A percentile compares a stretch with the other conserved stretches of the same genome.
Evolutionary conservation across 2,888 invertebrate species (phyloP).

Genomic region (Noctua janthina): DNA sequence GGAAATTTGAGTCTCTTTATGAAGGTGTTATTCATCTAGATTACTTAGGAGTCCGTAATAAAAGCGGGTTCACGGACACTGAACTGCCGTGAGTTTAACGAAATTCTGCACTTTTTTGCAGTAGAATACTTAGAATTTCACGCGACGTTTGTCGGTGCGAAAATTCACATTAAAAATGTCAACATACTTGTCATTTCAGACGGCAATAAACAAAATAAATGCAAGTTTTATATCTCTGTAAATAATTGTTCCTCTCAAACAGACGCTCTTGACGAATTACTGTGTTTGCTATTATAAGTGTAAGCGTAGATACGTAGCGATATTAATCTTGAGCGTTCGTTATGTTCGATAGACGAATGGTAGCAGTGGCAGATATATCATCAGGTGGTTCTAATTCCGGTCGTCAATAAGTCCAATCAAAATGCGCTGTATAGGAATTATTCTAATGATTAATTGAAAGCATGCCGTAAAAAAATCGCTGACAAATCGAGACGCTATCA

Average conservation of each 20-base stretch:
- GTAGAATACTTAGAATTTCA: slow-evolving; percentile 81
- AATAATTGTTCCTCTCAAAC: slow-evolving; percentile 78
- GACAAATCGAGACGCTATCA: slow-evolving; percentile 84
- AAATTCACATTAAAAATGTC: slow-evolving; percentile 84
- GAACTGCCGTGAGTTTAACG: slow-evolving; percentile 77
- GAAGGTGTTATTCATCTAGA: slow-evolving; percentile 87
- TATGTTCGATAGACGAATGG: slow-evolving; percentile 65
- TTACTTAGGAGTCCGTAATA: slow-evolving; percentile 82
- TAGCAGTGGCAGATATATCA: slow-evolving; percentile 72
- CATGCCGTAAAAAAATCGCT: slow-evolving; percentile 80
- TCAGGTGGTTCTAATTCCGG: slow-evolving; percentile 73
- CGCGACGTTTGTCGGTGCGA: slow-evolving; percentile 79
- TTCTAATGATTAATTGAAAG: slow-evolving; percentile 84
- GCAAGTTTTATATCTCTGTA: slow-evolving; percentile 80
- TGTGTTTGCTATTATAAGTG: slow-evolving; percentile 59
- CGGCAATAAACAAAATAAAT: slow-evolving; percentile 83
- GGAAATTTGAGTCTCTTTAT: slow-evolving; percentile 81
- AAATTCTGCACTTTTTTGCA: slow-evolving; percentile 88
- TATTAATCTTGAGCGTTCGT: slow-evolving; percentile 64
- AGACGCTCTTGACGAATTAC: slow-evolving; percentile 68
- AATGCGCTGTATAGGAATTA: slow-evolving; percentile 73
- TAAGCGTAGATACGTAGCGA: slow-evolving; percentile 56
- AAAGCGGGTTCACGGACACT: slow-evolving; percentile 83
- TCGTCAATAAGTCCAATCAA: slow-evolving; percentile 79
- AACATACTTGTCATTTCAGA: slow-evolving; percentile 79